A percentile compares a stretch with the other conserved stretches of the same genome.
phyloP scores from a whole-genome alignment of 2,888 invertebrate genomes.

The Dryocosmus kuriphilus region DNA sequence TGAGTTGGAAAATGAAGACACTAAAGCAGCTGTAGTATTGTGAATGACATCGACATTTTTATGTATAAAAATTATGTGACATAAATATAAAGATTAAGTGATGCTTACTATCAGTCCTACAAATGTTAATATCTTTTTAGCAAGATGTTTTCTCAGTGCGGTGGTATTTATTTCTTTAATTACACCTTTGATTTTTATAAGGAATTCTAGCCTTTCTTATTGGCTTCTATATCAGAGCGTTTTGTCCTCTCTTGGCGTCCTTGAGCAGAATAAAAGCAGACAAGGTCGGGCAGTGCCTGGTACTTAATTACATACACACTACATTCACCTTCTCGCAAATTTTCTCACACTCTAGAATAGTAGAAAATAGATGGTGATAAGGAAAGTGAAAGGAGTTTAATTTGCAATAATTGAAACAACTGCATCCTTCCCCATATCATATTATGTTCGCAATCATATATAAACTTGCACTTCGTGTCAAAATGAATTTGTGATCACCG shows the following conservation, averaged over 20 bases:
- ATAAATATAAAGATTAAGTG: too few relatives aligned
- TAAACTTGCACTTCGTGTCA: too few relatives aligned
- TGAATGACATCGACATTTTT: too few relatives aligned
- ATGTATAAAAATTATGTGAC: too few relatives aligned
- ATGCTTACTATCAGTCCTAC: too few relatives aligned
- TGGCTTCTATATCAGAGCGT: background rate
- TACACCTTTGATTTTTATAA: conserved; percentile 2
- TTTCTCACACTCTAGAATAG: background rate
- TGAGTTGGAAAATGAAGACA: background rate
- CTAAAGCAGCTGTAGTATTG: background rate
- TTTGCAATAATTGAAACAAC: background rate
- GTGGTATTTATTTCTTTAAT: background rate
- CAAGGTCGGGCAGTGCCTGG: conserved; percentile 33
- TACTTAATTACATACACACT: background rate
- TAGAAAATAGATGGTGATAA: background rate
- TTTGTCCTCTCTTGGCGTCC: conserved; percentile 17
- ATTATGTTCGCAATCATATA: background rate
- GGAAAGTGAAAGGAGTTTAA: background rate
- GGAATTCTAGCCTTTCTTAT: conserved; percentile 13
- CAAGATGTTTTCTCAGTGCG: too few relatives aligned
- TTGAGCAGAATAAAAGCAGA: conserved; percentile 28
- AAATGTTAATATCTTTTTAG: too few relatives aligned
- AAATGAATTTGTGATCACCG: too few relatives aligned
- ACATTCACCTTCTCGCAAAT: background rate
- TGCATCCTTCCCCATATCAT: background rate